Percentiles rank a stretch among this genome's conserved stretches.
phyloP scores from a whole-genome alignment of 2,113 vertebrate species.

The Daubentonia madagascariensis region DNA sequence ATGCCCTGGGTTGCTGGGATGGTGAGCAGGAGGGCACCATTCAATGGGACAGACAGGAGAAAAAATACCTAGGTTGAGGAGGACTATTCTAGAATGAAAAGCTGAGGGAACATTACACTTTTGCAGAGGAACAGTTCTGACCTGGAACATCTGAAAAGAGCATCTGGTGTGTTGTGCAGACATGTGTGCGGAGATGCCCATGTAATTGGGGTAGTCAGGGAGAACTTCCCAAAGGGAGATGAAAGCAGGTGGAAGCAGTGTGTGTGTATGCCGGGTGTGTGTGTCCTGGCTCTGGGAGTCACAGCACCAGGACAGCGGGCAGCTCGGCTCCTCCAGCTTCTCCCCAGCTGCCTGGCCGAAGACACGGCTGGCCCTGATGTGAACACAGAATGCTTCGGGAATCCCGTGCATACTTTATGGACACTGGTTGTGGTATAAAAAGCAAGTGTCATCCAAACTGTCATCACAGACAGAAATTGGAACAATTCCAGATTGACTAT shows the following conservation, averaged over 20 bases:
- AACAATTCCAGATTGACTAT: neutral
- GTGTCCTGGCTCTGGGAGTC: neutral
- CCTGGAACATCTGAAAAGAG: neutral
- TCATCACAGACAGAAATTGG: neutral
- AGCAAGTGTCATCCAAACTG: neutral
- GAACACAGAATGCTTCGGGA: neutral
- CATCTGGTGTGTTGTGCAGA: neutral
- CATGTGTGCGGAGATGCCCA: neutral
- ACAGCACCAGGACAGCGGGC: neutral
- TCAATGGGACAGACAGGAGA: neutral
- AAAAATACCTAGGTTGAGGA: neutral
- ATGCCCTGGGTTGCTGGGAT: neutral
- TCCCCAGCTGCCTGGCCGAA: neutral
- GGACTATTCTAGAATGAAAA: neutral
- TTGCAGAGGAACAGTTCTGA: neutral
- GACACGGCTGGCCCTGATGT: neutral
- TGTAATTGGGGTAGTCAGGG: neutral
- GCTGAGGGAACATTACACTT: neutral
- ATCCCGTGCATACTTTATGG: neutral
- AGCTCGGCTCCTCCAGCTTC: neutral
- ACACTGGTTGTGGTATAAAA: neutral
- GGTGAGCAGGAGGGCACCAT: neutral
- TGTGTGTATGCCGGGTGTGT: accelerated
- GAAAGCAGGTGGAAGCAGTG: neutral
- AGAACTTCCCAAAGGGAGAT: neutral